Evolutionary conservation across 2,888 invertebrate genomes (phyloP).

Genomic region (Lumbricus terrestris): DNA sequence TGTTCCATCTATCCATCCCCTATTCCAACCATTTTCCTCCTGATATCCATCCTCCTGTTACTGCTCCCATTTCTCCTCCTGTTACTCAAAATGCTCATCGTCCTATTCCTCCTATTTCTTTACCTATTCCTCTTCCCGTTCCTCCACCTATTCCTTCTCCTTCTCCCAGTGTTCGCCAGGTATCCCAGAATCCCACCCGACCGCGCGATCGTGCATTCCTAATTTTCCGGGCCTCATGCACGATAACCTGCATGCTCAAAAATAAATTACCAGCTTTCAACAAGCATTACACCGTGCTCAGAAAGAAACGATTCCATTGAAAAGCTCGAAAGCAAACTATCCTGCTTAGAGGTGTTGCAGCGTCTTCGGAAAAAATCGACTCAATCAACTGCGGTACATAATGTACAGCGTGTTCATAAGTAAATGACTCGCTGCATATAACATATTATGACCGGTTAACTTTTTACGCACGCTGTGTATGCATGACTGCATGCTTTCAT

Average conservation of each 20-base stretch:
- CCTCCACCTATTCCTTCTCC: neutral
- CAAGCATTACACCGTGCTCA: neutral
- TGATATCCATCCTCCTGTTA: no score
- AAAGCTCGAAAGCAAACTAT: no score
- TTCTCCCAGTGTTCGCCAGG: neutral
- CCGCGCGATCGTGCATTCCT: neutral
- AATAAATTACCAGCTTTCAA: neutral
- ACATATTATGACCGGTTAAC: no score
- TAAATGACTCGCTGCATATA: neutral
- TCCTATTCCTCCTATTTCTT: no score
- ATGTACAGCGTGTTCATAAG: neutral
- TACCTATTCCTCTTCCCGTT: neutral
- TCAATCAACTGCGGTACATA: neutral
- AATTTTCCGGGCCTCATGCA: neutral
- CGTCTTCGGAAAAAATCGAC: neutral
- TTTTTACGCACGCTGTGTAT: neutral
- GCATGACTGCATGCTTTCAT: no score
- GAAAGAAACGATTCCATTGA: neutral
- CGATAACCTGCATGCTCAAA: neutral
- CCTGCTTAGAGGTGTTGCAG: neutral
- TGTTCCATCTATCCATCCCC: no score
- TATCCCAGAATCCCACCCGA: fast-evolving
- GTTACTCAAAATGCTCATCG: no score
- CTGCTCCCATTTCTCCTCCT: neutral
- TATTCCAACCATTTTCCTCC: no score